These are phyloP conservation scores for Macropis europaea DNA, from an alignment of 2,888 invertebrate genomes.

Conservation along the genomic window DNA sequence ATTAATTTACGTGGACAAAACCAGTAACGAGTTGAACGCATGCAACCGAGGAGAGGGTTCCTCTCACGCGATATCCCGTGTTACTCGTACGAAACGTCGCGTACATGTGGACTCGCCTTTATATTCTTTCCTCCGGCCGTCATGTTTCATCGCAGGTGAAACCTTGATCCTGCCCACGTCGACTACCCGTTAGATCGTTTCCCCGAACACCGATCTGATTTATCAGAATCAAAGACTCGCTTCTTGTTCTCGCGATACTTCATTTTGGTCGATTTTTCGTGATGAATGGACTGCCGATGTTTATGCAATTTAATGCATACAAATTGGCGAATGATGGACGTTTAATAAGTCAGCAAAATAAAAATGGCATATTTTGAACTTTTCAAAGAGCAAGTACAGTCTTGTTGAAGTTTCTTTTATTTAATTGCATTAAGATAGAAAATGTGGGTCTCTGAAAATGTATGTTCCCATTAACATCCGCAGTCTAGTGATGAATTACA, in stretches of 20 bases:
- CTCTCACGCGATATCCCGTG: constrained; percentile 70
- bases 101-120: constrained; percentile 23
- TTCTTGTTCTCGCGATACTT: neutral
- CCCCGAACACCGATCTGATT: constrained; percentile 10
- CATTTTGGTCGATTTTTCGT: no score
- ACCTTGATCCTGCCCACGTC: constrained; percentile 4
- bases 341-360: no score
- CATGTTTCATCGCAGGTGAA: constrained; percentile 20
- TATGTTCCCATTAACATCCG: no score
- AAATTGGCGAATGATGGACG: no score
- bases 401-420: no score
- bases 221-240: constrained; percentile 4
- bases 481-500: no score
- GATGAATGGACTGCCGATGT: no score
- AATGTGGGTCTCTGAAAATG: no score
- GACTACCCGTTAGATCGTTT: constrained; percentile 4
- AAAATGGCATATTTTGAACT: no score
- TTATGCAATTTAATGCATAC: no score
- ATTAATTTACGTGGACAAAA: constrained; percentile 75
- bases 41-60: constrained; percentile 61
- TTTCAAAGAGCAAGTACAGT: no score
- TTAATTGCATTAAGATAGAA: no score
- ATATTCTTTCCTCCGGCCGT: constrained; percentile 17
- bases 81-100: constrained; percentile 55
- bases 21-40: constrained; percentile 72